Base-by-base conservation (phyloP, 2,113 vertebrate genomes). In the Callipepla californica region DNA sequence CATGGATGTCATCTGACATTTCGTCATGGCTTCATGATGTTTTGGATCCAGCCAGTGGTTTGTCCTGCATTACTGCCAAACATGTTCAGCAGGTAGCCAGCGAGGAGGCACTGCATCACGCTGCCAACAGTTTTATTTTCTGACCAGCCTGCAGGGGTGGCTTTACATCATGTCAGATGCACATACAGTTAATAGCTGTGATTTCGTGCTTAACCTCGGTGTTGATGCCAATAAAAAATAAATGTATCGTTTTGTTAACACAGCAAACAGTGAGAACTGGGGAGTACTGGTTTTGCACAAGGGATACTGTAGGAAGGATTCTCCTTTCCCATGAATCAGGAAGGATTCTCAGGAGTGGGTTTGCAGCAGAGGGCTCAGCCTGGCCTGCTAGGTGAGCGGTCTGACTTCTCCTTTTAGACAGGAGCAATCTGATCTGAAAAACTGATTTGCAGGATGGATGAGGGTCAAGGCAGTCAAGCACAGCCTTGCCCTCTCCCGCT, bases 1-100 rank as follows among this genome's bases (percentile, higher is more conserved):
- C 94, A 48, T 85, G 94, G 94, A 90, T 92, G 79, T 95, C 96
- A 96, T 74, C 91, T 92, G 95, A 96, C 13, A 2, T 93, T 94
- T 96, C 48, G 1, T 92, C 94, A 95, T 1, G 75, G 72, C 76
- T 92, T 80, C 91, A 61, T 92, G 82, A 40, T 25, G 61, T 75
- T 94, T 91, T 73, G 83, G 94, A 89, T 59, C 74, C 18, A 67
- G 77, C n/a, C 83, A 58, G 86, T 1, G 77, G 70, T 91, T 84
- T 45, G 67, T n/a, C 87, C 94, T 58, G 55, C 55, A 92, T 78
- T 93, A 89, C 91, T 36, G 72, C 70, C 80, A 79, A 48, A 50
- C 34, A 16, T 0, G 72, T 55, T 63, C 16, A 32, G 72, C 93
- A 93, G 92, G 85, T 85, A 92, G 87, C 87, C 65, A 30, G 89